These are phyloP conservation scores for Cantharis rustica DNA, from an alignment of 2,888 invertebrate species.

Conservation along the genomic window DNA sequence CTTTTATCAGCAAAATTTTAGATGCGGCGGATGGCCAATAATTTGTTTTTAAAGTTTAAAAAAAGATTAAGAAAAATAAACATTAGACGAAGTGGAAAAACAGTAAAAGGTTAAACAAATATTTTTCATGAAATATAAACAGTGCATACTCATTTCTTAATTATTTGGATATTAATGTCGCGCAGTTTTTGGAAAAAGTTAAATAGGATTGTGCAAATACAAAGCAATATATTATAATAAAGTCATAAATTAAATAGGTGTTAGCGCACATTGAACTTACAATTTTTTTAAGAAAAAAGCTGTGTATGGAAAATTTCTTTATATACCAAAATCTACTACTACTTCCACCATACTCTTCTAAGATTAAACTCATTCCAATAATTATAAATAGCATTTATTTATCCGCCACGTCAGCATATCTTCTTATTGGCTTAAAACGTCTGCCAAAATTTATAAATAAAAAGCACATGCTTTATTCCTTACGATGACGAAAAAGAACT, in stretches of 20 bases:
- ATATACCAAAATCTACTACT: neutral
- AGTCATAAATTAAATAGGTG: neutral
- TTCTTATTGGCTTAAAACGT: slow-evolving; percentile 10
- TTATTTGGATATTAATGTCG: neutral
- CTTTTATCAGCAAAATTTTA: neutral
- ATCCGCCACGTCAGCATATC: slow-evolving; percentile 26
- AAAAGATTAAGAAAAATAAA: neutral
- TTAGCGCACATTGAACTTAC: slow-evolving; percentile 1
- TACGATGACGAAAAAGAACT: neutral
- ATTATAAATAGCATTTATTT: slow-evolving; percentile 37
- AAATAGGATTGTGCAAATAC: neutral
- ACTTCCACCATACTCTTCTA: slow-evolving; percentile 8
- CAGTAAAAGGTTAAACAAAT: neutral
- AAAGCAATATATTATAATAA: neutral
- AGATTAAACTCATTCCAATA: slow-evolving; percentile 9
- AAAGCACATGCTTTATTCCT: slow-evolving; percentile 6
- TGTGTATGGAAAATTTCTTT: slow-evolving; percentile 6
- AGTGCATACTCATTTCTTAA: neutral
- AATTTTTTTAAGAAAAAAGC: neutral
- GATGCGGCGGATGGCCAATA: neutral
- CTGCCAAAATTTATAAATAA: slow-evolving; percentile 19
- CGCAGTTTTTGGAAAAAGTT: neutral
- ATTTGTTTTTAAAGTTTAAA: neutral
- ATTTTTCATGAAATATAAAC: neutral
- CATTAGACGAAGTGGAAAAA: neutral